Evolutionary conservation across 2,113 vertebrate genomes (phyloP).

Genomic region (Dolichallabes microphthalmus): DNA sequence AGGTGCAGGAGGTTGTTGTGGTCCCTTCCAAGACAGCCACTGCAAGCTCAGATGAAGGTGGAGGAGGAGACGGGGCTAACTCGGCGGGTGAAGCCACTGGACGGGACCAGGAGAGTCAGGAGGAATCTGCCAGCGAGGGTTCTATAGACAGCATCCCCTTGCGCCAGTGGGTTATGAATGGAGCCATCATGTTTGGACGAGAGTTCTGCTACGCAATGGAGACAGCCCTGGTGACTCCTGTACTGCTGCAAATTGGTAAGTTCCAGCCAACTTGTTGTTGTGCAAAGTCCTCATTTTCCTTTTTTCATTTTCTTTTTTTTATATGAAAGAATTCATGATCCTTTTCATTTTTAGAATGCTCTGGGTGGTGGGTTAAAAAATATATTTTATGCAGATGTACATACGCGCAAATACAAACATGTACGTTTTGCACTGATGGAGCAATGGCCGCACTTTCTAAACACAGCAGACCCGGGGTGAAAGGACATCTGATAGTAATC

Average conservation of each 20-base stretch:
- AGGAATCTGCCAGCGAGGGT: constrained; percentile 84
- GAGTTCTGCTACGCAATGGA: constrained; percentile 99
- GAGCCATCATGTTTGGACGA: constrained; percentile 96
- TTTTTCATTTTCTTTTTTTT: not conserved
- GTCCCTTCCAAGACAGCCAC: constrained; percentile 68
- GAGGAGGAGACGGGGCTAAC: constrained; percentile 18
- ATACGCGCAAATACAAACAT: not conserved
- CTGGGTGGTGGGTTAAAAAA: not conserved
- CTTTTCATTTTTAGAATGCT: too few relatives aligned
- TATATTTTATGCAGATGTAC: not conserved
- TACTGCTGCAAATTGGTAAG: constrained; percentile 96
- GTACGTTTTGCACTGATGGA: not conserved
- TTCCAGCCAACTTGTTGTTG: constrained; percentile 4
- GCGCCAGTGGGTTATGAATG: constrained; percentile 95
- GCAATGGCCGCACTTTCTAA: not conserved
- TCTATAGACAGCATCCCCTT: constrained; percentile 87
- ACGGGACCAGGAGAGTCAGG: constrained; percentile 63
- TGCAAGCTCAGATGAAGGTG: constrained; percentile 55
- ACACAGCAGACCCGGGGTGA: not conserved
- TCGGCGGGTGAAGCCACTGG: constrained; percentile 43
- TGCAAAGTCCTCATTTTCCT: not conserved
- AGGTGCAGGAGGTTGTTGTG: constrained; percentile 82
- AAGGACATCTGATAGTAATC: not conserved
- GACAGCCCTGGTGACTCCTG: constrained; percentile 92
- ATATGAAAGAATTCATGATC: too few relatives aligned